Conservation (phyloP, 2,113 vertebrate species). For the Turnix velox region DNA sequence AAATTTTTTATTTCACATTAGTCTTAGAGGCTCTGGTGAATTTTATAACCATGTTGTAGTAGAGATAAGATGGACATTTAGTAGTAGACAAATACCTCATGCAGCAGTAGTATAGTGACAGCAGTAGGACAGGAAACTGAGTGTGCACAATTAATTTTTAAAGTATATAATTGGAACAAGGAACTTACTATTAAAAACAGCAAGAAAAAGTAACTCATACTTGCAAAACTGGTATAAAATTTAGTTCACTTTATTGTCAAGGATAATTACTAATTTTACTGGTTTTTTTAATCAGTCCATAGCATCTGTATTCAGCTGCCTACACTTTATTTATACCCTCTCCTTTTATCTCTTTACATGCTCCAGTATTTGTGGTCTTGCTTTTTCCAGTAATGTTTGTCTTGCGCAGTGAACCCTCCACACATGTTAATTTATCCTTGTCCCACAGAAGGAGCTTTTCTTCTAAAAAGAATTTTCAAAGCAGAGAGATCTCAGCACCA, state of each 20-base stretch:
- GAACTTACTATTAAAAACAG: background rate
- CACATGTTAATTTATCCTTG: background rate
- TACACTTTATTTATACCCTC: background rate
- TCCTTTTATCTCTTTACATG: background rate
- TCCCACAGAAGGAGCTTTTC: background rate
- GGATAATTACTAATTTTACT: background rate
- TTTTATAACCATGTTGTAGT: background rate
- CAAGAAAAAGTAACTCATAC: background rate
- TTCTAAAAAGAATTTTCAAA: background rate
- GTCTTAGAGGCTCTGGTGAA: background rate
- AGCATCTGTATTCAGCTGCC: background rate
- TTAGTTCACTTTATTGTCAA: background rate
- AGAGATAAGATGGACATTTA: background rate
- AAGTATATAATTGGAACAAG: background rate
- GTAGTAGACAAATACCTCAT: background rate
- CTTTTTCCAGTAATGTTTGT: background rate
- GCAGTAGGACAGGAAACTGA: background rate
- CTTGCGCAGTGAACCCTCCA: background rate
- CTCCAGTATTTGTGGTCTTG: background rate
- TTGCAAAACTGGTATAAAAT: background rate
- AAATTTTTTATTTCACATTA: background rate
- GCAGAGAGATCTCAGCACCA: background rate
- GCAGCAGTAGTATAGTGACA: background rate
- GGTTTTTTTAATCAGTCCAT: background rate
- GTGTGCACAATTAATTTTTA: constrained; percentile 29